Evolutionary conservation across 37 sponge, comb jelly and placozoan genomes (phyloP).

Genomic region (Beroe forskalii): DNA sequence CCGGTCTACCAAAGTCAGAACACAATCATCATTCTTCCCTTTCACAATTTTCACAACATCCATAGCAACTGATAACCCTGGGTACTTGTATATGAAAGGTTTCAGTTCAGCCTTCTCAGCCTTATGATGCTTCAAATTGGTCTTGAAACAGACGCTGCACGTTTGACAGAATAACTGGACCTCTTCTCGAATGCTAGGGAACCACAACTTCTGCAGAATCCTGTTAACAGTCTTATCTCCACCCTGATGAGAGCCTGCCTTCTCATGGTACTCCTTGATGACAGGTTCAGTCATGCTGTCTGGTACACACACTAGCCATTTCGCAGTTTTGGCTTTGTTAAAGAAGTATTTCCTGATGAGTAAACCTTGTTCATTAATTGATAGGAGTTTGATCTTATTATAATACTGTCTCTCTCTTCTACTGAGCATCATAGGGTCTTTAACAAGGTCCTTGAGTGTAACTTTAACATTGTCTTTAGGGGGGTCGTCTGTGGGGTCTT

Average conservation of each 20-base stretch:
- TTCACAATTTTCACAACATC: neutral
- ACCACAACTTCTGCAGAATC: neutral
- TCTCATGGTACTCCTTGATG: neutral
- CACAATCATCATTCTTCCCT: neutral
- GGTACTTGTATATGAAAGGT: neutral
- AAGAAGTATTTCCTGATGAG: neutral
- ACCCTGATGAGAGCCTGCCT: neutral
- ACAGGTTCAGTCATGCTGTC: neutral
- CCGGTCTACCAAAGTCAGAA: neutral
- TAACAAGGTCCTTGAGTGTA: no score
- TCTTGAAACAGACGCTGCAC: neutral
- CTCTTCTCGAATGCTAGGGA: neutral
- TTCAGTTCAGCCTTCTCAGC: neutral
- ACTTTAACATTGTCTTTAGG: no score
- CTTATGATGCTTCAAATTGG: neutral
- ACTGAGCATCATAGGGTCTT: no score
- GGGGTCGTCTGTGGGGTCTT: no score
- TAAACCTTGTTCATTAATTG: neutral
- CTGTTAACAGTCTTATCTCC: neutral
- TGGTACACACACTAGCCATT: neutral
- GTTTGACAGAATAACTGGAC: neutral
- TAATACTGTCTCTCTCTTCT: neutral
- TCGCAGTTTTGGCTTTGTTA: neutral
- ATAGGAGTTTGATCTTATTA: neutral
- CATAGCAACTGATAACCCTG: neutral